These are phyloP conservation scores for Geophilus truncorum DNA, from an alignment of 2,888 invertebrate species.

Conservation along the genomic window DNA sequence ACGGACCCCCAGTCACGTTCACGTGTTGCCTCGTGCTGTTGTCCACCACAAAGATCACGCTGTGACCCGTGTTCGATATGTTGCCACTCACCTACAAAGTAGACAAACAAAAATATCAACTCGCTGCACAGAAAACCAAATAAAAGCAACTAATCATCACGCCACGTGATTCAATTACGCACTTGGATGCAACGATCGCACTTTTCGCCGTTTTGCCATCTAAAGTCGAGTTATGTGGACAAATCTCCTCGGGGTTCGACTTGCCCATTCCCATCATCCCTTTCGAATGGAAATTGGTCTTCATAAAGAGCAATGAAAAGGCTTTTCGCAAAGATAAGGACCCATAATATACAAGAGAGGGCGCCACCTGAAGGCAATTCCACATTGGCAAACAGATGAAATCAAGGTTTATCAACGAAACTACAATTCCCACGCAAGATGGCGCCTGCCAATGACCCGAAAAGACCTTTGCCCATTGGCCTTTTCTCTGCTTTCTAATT, in stretches of 20 bases:
- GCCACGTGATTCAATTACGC: background rate
- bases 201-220: background rate
- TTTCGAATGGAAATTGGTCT: background rate
- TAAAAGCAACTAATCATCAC: background rate
- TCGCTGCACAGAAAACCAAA: background rate
- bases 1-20: slow-evolving; percentile 92
- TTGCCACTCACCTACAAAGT: slow-evolving; percentile 57
- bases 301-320: background rate
- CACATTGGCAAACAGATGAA: background rate
- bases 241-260: background rate
- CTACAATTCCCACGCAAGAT: background rate
- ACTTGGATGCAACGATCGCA: background rate
- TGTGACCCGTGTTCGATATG: slow-evolving; percentile 89
- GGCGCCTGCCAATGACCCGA: background rate
- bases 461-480: background rate
- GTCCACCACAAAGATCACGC: slow-evolving; percentile 83
- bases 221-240: background rate
- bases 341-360: background rate
- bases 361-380: background rate
- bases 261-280: background rate
- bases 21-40: slow-evolving; percentile 56
- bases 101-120: slow-evolving; percentile 5
- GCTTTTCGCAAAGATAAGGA: background rate
- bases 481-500: background rate
- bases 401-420: background rate